Evolutionary conservation across 2,113 vertebrate genomes (phyloP).

Genomic region (Leucoraja erinaceus): DNA sequence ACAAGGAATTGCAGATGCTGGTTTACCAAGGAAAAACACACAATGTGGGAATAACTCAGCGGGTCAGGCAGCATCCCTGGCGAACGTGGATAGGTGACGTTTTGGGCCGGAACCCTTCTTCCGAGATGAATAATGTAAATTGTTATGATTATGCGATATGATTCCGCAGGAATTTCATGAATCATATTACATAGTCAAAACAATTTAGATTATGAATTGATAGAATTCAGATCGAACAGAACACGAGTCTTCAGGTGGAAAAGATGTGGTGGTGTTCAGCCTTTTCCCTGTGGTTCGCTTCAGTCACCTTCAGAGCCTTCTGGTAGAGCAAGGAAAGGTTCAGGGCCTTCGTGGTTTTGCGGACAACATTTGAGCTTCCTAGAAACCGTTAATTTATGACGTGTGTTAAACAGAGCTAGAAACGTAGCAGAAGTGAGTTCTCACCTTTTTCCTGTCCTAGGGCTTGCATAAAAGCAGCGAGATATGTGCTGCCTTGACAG

Average conservation of each 20-base stretch:
- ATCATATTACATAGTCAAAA: no score
- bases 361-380: neutral
- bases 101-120: no score
- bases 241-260: neutral
- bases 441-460: neutral
- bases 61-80: no score
- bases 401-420: neutral
- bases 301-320: neutral
- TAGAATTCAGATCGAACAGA: neutral
- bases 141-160: neutral
- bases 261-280: neutral
- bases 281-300: neutral
- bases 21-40: no score
- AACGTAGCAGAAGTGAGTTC: neutral
- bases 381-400: neutral
- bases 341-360: neutral
- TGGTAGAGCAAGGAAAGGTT: neutral
- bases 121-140: no score
- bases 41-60: no score
- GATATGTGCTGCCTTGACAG: slow-evolving; percentile 29
- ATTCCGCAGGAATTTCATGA: neutral
- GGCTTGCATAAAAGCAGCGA: slow-evolving; percentile 13
- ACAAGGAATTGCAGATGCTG: no score
- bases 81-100: no score
- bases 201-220: no score